Percentiles rank a stretch among this genome's conserved stretches.
These are phyloP conservation scores for Formica selysi DNA, from an alignment of 1,140 invertebrate species.

Conservation along the genomic window DNA sequence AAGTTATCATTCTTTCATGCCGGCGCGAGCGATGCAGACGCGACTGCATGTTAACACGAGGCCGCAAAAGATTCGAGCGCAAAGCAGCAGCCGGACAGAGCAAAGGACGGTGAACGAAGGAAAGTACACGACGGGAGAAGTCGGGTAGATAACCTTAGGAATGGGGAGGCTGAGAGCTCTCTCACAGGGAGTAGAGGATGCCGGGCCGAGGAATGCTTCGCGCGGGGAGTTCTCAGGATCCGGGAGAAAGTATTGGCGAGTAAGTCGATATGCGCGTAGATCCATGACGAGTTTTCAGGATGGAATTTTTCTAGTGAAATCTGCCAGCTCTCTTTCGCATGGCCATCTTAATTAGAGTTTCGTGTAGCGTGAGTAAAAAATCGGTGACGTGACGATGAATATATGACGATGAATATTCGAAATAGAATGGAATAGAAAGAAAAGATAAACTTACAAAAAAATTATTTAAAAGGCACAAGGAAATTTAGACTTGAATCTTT, in stretches of 20 bases:
- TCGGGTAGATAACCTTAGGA: conserved; percentile 47
- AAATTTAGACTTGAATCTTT: not conserved
- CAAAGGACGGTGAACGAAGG: conserved; percentile 14
- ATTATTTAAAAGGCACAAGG: not conserved
- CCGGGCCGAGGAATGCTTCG: conserved; percentile 57
- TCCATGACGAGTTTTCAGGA: conserved; percentile 42
- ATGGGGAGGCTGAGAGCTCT: conserved; percentile 45
- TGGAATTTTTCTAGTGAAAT: conserved; percentile 36
- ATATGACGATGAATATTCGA: not conserved
- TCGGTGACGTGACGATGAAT: not conserved
- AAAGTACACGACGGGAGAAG: conserved; percentile 21
- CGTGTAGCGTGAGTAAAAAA: not conserved
- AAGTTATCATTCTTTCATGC: conserved; percentile 42
- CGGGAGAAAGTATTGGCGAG: conserved; percentile 74
- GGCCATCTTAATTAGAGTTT: conserved; percentile 24
- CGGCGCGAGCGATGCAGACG: conserved; percentile 10
- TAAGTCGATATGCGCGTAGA: conserved; percentile 46
- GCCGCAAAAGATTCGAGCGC: conserved; percentile 41
- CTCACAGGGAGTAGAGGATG: conserved; percentile 47
- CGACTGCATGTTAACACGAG: conserved; percentile 4
- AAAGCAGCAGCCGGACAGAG: conserved; percentile 4
- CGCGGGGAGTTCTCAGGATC: conserved; percentile 57
- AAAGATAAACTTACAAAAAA: not conserved
- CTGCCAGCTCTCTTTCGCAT: not conserved
- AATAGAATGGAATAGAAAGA: not conserved